Evolutionary conservation across 2,113 vertebrate species (phyloP), one percentile per base, ranked within the genome.

Genomic region (Alexandromys fortis): DNA sequence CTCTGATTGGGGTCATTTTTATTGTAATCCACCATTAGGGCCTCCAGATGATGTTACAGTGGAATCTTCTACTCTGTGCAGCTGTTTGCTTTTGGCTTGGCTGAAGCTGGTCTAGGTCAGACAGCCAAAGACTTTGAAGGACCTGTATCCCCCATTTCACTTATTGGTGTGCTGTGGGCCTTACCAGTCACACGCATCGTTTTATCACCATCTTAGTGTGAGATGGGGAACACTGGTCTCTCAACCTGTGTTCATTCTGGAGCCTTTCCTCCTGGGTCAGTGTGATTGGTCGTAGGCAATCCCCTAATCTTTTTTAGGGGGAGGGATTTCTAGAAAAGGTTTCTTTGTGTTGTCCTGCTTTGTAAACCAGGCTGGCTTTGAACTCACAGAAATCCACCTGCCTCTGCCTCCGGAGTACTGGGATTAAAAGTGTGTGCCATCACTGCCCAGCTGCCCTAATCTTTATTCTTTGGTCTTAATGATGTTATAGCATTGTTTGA

Each of bases 201-300:
- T 58, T 58, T n/a, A n/a, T 72, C 38, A 76, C 45, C 19, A 14
- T 92, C 83, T 86, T 90, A 55, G 47, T 92, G 92, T 82, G 94
- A 89, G 75, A 52, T 45, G 9, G 83, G 83, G 89, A 94, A 33
- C n/a, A 6, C 94, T 97, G 94, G 86, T 89, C 76, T 96, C 70
- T 89, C 82, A 82, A 77, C 73, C 72, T 58, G 21, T 96, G 79
- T 97, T 97, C 92, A 63, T 78, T 93, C 91, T 93, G 72, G 90
- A 93, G 35, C 24, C 72, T 94, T 93, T 78, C 65, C 52, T 26
- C 47, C 91, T 90, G 83, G 68, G 72, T 93, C 75, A 82, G 35
- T 79, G 67, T 93, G 52, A 91, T 86, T 61, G 75, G 33, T 82
- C 89, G 73, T 76, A 85, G 70, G 28, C 61, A 89, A 78, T 61